Percentiles rank a stretch among this genome's conserved stretches.
phyloP scores from a whole-genome alignment of 92 coral and sea anemone genomes.

The Scolanthus callimorphus region DNA sequence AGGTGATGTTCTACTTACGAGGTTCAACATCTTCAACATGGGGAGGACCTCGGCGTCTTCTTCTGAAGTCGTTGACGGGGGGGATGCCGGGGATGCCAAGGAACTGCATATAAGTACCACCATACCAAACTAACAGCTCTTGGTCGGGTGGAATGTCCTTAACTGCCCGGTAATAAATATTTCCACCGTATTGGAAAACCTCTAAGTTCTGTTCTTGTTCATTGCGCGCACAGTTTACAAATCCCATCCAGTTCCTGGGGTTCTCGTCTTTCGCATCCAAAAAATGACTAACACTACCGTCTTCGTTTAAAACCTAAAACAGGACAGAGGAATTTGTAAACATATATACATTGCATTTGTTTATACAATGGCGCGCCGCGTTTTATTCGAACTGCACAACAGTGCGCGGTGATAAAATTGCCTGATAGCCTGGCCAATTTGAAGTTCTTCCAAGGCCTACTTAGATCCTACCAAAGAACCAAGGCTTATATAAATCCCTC shows the following conservation, averaged over 20 bases:
- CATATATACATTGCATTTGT: too few relatives aligned
- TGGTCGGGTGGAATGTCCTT: slow-evolving; percentile 99
- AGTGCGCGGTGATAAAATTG: too few relatives aligned
- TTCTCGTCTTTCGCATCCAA: slow-evolving; percentile 97
- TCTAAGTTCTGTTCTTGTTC: slow-evolving; percentile 98
- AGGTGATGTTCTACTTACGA: slow-evolving; percentile 46
- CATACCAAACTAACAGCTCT: slow-evolving; percentile 96
- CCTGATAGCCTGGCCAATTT: too few relatives aligned
- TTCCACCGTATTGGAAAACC: slow-evolving; percentile 90
- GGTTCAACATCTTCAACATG: too few relatives aligned
- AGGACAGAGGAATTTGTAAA: too few relatives aligned
- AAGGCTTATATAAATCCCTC: too few relatives aligned
- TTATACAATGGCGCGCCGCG: too few relatives aligned
- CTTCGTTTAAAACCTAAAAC: slow-evolving; percentile 88
- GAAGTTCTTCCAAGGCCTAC: too few relatives aligned
- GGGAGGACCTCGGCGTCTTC: slow-evolving; percentile 79
- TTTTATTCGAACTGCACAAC: too few relatives aligned
- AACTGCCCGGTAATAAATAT: slow-evolving; percentile 92
- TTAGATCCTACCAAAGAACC: too few relatives aligned
- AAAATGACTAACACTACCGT: slow-evolving; percentile 97
- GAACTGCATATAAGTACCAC: slow-evolving; percentile 88
- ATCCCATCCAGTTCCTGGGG: slow-evolving; percentile 99
- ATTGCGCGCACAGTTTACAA: slow-evolving; percentile 98
- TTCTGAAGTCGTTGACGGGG: slow-evolving; percentile 75
- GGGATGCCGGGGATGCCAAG: slow-evolving; percentile 98